A percentile compares a stretch with the other conserved stretches of the same genome.
phyloP scores from a whole-genome alignment of 1,140 invertebrate genomes.

The Arion vulgaris region DNA sequence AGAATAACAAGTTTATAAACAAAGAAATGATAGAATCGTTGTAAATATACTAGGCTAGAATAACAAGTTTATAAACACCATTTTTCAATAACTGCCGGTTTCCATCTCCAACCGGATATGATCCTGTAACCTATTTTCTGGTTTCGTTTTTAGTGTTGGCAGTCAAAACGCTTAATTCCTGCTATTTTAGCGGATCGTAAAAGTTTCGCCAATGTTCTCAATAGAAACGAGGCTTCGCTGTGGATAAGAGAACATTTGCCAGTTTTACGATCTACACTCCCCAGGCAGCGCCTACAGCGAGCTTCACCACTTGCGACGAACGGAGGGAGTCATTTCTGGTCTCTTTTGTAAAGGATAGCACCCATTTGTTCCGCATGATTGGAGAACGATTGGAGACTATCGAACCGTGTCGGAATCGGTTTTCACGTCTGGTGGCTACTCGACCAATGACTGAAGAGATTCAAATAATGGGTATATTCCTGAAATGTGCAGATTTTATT shows the following conservation, averaged over 20 bases:
- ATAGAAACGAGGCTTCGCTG: background rate
- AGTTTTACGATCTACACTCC: background rate
- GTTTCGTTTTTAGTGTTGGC: too few relatives aligned
- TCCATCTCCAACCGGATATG: too few relatives aligned
- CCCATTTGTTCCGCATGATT: conserved; percentile 16
- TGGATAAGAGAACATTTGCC: background rate
- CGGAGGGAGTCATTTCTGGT: background rate
- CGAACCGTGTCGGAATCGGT: conserved; percentile 20
- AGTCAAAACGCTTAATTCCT: too few relatives aligned
- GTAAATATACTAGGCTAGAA: too few relatives aligned
- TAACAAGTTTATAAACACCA: too few relatives aligned
- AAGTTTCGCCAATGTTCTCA: background rate
- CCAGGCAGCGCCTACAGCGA: background rate
- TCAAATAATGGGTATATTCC: background rate
- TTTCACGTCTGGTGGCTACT: background rate
- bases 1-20: too few relatives aligned
- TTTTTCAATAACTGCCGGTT: too few relatives aligned
- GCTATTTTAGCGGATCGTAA: background rate
- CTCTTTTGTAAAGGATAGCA: background rate
- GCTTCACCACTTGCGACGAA: background rate
- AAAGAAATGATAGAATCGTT: too few relatives aligned
- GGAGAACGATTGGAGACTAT: background rate
- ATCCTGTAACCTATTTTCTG: too few relatives aligned
- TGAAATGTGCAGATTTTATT: background rate
- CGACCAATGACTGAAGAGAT: background rate